Base-by-base conservation (phyloP, 2,113 vertebrate species). In the Pelecanus crispus region DNA sequence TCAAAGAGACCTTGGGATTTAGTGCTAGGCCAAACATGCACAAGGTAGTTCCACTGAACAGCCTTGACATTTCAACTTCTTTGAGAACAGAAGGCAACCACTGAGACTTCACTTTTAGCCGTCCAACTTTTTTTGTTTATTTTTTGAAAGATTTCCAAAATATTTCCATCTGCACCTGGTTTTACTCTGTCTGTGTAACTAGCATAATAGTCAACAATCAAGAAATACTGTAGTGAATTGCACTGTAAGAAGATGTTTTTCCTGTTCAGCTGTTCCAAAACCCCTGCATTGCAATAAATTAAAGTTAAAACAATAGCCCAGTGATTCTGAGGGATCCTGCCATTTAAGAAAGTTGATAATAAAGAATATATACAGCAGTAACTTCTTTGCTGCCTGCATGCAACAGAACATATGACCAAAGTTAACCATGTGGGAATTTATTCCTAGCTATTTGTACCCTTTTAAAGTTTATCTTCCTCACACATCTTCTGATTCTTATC, bases 11-110 rank as follows among this genome's bases (percentile, higher is more conserved):
- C 84, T 75, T 96, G 94, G 72, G 50, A 86, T 77, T 80, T 10
- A 91, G 58, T 5, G 52, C 44, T 74, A 82, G 65, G 75, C 38
- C 78, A 92, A 96, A 83, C 55, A 81, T 13, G 18, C 9, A 66
- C 55, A 96, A 78, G 32, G 34, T 68, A 63, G 55, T 88, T 95
- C 58, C 68, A 75, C 3, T n/a, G 59, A 83, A 56, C n/a, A 79
- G 85, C 94, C 95, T 45, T 95, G 95, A 91, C 92, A 80, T 90
- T 95, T 88, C 70, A 68, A 19, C 66, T 55, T 56, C 67, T 42
- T 47, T 70, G 22, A 50, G 67, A 94, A 89, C 13, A 85, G 56
- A 86, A 82, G 44, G 45, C 36, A 75, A 49, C 5, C 1, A 1
- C 28, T 61, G 59, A 83, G 67, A 52, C 81, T 86, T 94, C 79